Evolutionary conservation across 1,140 invertebrate genomes (phyloP), one percentile per base, ranked within the genome.

Genomic region (Zophobas atratus): DNA sequence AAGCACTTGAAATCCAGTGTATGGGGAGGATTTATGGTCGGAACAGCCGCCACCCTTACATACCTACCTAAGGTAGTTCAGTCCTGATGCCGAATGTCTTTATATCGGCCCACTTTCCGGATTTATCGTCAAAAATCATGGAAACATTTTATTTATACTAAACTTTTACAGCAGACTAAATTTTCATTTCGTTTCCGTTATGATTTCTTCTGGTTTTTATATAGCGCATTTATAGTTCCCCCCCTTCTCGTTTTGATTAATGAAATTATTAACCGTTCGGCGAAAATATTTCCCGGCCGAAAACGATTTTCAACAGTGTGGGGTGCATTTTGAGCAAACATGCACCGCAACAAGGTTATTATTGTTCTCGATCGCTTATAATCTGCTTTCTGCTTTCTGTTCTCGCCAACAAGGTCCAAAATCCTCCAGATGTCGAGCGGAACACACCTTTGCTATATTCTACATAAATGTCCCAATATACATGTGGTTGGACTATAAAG

Each of bases 41-140:
- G 67, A 75, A 70, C 78, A 79, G 78, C 78, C 78, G 78, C 48
- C 67, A 77, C 78, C 57, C 71, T 43, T 77, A 79, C 78, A 75
- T 79, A 75, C 70, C 70, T 63, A 79, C 78, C 74, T 76, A 73
- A 73, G 71, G 71, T 73, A 51, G 60, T 67, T 67, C 60, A 49
- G 71, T 73, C 71, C 71, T 73, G 55, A 77, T 72, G 73, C 57
- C 63, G 76, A 82, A 83, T 81, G 80, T 83, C 82, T 83, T 79
- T 81, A 82, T 83, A 83, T 80, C 76, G 77, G 57, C 77, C 75
- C 73, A 82, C 76, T 83, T 82, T 82, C 78, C 49, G 77, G 79
- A 83, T 83, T 83, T 83, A 83, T 82, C 74, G 82, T 83, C 79
- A 76, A 81, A 82, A 82, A 83, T 83, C 82, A 83, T 82, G 81